phyloP scores from a whole-genome alignment of 2,888 invertebrate genomes.

The Cloeon dipterum region DNA sequence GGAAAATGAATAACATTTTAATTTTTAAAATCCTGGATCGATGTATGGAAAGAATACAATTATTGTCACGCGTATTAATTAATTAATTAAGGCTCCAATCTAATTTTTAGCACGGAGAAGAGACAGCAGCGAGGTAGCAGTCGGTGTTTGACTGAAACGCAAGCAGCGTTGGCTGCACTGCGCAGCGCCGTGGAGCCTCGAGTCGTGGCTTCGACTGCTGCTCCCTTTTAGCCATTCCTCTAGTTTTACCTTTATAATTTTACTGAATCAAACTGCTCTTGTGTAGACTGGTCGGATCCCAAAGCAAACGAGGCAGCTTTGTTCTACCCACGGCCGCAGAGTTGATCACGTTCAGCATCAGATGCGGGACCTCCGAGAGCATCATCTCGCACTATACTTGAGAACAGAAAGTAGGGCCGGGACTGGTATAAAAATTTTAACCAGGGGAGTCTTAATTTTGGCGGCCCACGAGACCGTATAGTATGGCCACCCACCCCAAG shows the following conservation, averaged over 20 bases:
- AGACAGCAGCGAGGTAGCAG: conserved; percentile 53
- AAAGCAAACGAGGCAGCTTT: conserved; percentile 16
- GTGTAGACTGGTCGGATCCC: conserved; percentile 25
- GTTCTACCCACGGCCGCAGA: conserved; percentile 17
- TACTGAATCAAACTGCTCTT: no score
- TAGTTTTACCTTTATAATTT: no score
- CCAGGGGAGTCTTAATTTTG: no score
- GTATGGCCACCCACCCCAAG: no score
- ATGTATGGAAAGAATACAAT: no score
- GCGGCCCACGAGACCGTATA: no score
- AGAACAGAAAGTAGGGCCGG: conserved; percentile 87
- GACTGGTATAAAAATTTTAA: no score
- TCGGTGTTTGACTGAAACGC: conserved; percentile 91
- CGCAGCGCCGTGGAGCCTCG: conserved; percentile 87
- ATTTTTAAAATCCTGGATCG: no score
- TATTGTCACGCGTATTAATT: no score
- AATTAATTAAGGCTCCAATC: no score
- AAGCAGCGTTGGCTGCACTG: conserved; percentile 88
- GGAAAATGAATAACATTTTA: no score
- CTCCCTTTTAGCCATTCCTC: conserved; percentile 82
- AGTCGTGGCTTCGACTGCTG: conserved; percentile 79
- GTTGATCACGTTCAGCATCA: conserved; percentile 48
- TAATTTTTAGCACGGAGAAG: conserved; percentile 29
- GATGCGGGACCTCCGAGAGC: conserved; percentile 72
- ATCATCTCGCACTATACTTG: conserved; percentile 68